These are phyloP conservation scores for Nymphalis polychloros DNA, from an alignment of 2,888 invertebrate species.

Conservation along the genomic window DNA sequence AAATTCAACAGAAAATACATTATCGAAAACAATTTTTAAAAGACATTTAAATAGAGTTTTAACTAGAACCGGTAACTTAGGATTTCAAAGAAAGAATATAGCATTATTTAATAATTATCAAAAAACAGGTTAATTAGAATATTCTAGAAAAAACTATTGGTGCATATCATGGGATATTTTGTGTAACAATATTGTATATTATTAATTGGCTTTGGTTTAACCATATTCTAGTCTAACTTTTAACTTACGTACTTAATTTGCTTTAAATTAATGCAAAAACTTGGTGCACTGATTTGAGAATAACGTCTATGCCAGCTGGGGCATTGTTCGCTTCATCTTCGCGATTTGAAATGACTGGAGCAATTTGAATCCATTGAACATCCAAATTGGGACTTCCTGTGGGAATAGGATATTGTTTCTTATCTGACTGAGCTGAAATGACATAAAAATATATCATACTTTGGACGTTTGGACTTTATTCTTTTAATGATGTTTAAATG, in stretches of 20 bases:
- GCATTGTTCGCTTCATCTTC: slow-evolving; percentile 27
- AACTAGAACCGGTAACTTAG: slow-evolving; percentile 17
- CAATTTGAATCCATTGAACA: slow-evolving; percentile 34
- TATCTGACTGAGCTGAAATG: not conserved
- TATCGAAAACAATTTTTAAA: not conserved
- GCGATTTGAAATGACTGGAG: slow-evolving; percentile 28
- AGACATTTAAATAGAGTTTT: not conserved
- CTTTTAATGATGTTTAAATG: no score
- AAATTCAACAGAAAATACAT: slow-evolving; percentile 43
- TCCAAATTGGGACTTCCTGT: slow-evolving; percentile 35
- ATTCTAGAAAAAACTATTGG: no score
- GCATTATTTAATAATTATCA: no score
- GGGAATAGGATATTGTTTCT: slow-evolving; percentile 24
- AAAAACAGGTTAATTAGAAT: no score
- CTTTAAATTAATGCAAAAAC: slow-evolving; percentile 41
- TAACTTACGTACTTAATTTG: slow-evolving; percentile 60
- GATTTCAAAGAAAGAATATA: slow-evolving; percentile 7
- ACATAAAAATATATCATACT: no score
- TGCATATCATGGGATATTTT: not conserved
- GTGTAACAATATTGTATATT: not conserved
- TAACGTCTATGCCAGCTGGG: slow-evolving; percentile 11
- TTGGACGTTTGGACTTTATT: no score
- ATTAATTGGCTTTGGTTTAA: slow-evolving; percentile 38
- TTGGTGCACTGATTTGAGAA: slow-evolving; percentile 22
- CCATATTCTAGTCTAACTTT: slow-evolving; percentile 61